phyloP scores from a whole-genome alignment of 2,113 vertebrate genomes.

The Dascyllus trimaculatus region DNA sequence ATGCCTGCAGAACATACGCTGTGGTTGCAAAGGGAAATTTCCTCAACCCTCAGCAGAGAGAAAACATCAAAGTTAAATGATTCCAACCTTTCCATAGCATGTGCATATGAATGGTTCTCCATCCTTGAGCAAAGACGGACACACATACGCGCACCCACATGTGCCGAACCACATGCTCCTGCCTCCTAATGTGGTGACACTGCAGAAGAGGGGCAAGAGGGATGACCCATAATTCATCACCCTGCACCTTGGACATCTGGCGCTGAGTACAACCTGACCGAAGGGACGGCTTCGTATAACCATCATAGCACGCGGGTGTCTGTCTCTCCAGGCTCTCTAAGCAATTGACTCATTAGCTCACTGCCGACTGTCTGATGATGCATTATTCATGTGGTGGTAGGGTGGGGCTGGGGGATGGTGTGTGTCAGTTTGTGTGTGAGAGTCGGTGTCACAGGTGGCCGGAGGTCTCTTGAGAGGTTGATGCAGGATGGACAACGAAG shows the following conservation, averaged over 20 bases:
- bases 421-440: background rate
- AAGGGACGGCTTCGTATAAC: constrained; percentile 65
- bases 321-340: constrained; percentile 73
- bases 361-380: constrained; percentile 75
- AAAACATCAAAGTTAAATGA: constrained; percentile 53
- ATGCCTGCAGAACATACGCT: constrained; percentile 15
- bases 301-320: constrained; percentile 60
- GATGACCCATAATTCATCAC: constrained; percentile 80
- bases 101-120: constrained; percentile 34
- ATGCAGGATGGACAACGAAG: constrained; percentile 59
- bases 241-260: constrained; percentile 75
- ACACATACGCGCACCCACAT: constrained; percentile 33
- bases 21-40: constrained; percentile 18
- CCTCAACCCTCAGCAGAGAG: constrained; percentile 23
- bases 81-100: constrained; percentile 33
- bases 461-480: constrained; percentile 65
- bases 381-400: constrained; percentile 82
- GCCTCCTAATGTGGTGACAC: constrained; percentile 66
- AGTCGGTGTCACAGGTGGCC: constrained; percentile 71
- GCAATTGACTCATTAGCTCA: constrained; percentile 82
- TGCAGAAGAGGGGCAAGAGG: constrained; percentile 57
- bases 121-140: constrained; percentile 49
- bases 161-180: constrained; percentile 59
- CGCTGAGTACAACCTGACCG: constrained; percentile 60
- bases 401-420: constrained; percentile 37